Evolutionary conservation across 2,888 invertebrate genomes (phyloP).

Genomic region (Ornithoptera alexandrae): DNA sequence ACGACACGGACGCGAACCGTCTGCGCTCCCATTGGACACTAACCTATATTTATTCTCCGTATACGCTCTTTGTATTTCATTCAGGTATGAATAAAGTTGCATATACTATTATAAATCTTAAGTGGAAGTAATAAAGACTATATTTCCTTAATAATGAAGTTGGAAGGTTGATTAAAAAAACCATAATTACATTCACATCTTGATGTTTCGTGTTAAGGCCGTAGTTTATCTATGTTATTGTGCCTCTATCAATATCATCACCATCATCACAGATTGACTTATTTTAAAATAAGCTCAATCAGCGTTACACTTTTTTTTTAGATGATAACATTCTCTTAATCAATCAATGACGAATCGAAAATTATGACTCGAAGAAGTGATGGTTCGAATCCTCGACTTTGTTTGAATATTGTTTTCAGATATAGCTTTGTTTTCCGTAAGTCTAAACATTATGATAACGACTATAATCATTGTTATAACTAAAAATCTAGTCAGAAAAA

Average conservation of each 20-base stretch:
- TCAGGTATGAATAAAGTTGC: neutral
- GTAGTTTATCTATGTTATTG: neutral
- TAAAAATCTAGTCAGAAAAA: too few species aligned
- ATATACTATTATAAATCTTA: neutral
- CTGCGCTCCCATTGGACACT: neutral
- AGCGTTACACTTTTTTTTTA: neutral
- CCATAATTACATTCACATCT: neutral
- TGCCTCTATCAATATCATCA: neutral
- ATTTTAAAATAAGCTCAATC: neutral
- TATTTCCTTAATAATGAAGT: neutral
- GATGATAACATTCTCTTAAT: neutral
- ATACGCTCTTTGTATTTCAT: neutral
- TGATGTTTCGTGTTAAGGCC: neutral
- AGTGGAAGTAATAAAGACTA: neutral
- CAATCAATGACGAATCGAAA: neutral
- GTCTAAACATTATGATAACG: too few species aligned
- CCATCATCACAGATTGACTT: neutral
- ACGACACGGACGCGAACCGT: neutral
- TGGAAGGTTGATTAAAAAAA: neutral
- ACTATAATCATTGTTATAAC: too few species aligned
- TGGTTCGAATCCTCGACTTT: too few species aligned
- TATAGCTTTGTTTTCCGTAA: too few species aligned
- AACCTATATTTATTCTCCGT: slow-evolving; percentile 2
- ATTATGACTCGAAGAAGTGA: neutral
- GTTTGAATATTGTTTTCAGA: too few species aligned